phyloP scores from a whole-genome alignment of 2,888 invertebrate species.

The Metellina segmentata region DNA sequence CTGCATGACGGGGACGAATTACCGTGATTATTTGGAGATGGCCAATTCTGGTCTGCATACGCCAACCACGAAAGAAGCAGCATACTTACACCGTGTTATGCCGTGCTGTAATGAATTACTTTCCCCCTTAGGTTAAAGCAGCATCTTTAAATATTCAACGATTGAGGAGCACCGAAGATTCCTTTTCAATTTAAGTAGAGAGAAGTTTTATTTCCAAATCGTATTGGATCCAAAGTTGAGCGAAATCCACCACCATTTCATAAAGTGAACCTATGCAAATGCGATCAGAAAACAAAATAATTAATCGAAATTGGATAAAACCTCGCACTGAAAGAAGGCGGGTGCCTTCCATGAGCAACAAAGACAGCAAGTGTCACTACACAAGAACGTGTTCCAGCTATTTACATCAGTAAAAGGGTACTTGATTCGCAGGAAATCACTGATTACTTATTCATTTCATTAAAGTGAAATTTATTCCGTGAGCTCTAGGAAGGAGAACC shows the following conservation, averaged over 20 bases:
- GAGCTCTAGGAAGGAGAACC: conserved; percentile 20
- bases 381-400: conserved; percentile 19
- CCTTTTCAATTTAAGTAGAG: not conserved
- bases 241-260: not conserved
- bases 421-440: conserved; percentile 28
- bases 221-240: not conserved
- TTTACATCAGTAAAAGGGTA: conserved; percentile 32
- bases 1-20: too few species aligned
- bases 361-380: conserved; percentile 10
- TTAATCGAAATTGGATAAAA: not conserved
- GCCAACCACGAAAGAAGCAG: not conserved
- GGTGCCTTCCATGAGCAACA: conserved; percentile 9
- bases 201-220: not conserved
- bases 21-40: not conserved
- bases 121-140: not conserved
- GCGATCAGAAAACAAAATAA: not conserved
- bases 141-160: not conserved
- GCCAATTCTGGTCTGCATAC: not conserved
- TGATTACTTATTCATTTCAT: conserved; percentile 51
- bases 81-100: not conserved
- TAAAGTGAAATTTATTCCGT: conserved; percentile 43
- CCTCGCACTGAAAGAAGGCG: too few species aligned
- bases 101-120: not conserved
- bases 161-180: not conserved
- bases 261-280: not conserved